Percentiles rank a stretch among this genome's conserved stretches.
Conservation (phyloP, 2,888 invertebrate genomes). For the Dinocampus coccinellae region DNA sequence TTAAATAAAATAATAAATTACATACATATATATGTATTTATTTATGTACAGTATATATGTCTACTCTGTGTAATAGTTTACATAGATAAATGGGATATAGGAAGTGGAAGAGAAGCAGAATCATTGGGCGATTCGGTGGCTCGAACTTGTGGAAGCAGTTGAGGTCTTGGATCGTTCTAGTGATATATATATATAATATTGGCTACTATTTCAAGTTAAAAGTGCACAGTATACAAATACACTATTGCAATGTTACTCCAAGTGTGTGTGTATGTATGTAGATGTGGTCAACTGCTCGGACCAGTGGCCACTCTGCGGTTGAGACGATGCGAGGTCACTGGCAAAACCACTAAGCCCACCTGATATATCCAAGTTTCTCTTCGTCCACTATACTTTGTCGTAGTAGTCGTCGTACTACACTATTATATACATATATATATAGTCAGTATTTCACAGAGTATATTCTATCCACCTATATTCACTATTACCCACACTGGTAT, state of each 20-base stretch:
- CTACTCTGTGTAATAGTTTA: neutral
- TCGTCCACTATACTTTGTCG: constrained; percentile 27
- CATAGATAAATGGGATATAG: neutral
- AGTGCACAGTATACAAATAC: neutral
- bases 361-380: constrained; percentile 61
- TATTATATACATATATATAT: neutral
- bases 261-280: constrained; percentile 44
- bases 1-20: no score
- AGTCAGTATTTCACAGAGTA: constrained; percentile 9
- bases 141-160: neutral
- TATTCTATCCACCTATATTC: constrained; percentile 17
- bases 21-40: no score
- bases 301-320: constrained; percentile 65
- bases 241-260: neutral
- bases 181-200: neutral
- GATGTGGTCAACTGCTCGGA: constrained; percentile 47
- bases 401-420: constrained; percentile 12
- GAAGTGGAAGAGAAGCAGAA: constrained; percentile 6
- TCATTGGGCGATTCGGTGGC: constrained; percentile 20
- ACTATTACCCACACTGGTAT: constrained; percentile 25
- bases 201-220: neutral
- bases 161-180: neutral
- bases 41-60: neutral
- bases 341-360: constrained; percentile 68
- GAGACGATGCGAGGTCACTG: constrained; percentile 62